phyloP scores from a whole-genome alignment of 2,888 invertebrate species.

The Ganaspis brasiliensis region DNA sequence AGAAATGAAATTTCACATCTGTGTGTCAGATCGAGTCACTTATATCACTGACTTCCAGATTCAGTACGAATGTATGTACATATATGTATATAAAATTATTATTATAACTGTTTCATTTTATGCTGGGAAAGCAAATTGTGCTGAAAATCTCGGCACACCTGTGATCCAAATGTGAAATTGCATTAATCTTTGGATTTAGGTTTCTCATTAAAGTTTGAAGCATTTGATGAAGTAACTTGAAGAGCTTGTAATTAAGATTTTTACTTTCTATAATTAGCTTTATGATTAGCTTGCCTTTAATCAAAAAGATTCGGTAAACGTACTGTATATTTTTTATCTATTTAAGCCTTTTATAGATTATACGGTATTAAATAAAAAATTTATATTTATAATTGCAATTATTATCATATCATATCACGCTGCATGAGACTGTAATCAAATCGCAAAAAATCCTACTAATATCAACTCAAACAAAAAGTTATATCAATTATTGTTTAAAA shows the following conservation, averaged over 20 bases:
- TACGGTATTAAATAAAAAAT: too few relatives aligned
- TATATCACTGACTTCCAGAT: conserved; percentile 50
- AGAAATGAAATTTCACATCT: conserved; percentile 72
- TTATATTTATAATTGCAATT: too few relatives aligned
- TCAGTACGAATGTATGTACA: conserved; percentile 63
- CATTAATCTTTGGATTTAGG: neutral
- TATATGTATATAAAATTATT: too few relatives aligned
- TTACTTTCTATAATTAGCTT: neutral
- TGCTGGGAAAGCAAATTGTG: neutral
- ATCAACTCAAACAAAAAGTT: too few relatives aligned
- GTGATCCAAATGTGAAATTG: conserved; percentile 6
- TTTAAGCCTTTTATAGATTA: too few relatives aligned
- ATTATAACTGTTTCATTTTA: neutral
- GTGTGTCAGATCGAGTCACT: conserved; percentile 60
- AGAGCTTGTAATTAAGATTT: neutral
- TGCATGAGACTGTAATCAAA: too few relatives aligned
- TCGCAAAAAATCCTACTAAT: neutral
- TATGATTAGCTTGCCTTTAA: neutral
- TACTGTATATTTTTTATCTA: neutral
- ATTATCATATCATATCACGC: too few relatives aligned
- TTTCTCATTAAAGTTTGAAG: conserved; percentile 1
- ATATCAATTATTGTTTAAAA: too few relatives aligned
- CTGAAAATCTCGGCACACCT: conserved; percentile 6
- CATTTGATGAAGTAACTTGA: neutral
- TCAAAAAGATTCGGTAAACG: neutral